phyloP scores from a whole-genome alignment of 2,797 vertebrate species.

The Epinephelus awoara region DNA sequence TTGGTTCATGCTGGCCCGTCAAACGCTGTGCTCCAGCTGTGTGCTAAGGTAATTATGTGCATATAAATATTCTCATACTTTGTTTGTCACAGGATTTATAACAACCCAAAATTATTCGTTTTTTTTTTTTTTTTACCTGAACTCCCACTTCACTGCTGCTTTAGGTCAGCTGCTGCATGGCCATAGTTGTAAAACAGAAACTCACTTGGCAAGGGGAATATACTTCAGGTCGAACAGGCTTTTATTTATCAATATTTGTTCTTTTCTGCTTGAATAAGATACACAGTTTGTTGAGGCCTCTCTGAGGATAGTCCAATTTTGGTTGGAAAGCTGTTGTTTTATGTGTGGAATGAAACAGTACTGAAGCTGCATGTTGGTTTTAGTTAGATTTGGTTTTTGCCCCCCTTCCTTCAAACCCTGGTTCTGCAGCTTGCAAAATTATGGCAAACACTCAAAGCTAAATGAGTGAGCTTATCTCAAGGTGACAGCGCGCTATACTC shows the following conservation, averaged over 20 bases:
- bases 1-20: conserved; percentile 14
- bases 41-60: conserved; percentile 29
- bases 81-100: conserved; percentile 22
- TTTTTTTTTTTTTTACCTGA: background rate
- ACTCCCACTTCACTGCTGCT: conserved; percentile 8
- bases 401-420: too few species aligned
- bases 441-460: too few species aligned
- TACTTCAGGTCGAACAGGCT: background rate
- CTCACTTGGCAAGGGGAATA: background rate
- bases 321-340: background rate
- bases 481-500: too few species aligned
- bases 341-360: background rate
- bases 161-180: background rate
- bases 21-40: conserved; percentile 30
- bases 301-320: background rate
- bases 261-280: background rate
- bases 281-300: background rate
- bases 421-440: too few species aligned
- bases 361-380: background rate
- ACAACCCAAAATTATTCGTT: conserved; percentile 14
- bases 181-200: background rate
- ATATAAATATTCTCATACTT: conserved; percentile 13
- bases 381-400: background rate
- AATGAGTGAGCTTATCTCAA: too few species aligned
- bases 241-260: background rate